phyloP scores from a whole-genome alignment of 2,888 invertebrate genomes.

The Pseudococcus viburni region DNA sequence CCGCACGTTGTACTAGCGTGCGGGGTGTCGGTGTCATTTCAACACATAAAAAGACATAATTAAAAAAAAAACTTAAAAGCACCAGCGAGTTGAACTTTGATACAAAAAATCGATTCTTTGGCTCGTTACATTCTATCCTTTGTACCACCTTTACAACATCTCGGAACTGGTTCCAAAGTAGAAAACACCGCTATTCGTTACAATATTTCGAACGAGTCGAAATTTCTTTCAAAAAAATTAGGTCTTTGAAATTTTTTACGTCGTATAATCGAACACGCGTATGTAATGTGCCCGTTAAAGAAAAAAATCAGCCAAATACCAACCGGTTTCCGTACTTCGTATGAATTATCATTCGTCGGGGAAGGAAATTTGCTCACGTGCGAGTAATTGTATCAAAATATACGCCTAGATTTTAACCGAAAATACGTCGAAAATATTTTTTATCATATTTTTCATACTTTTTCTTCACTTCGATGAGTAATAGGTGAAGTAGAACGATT shows the following conservation, averaged over 20 bases:
- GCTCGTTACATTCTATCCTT: not conserved
- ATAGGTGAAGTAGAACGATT: too few species aligned
- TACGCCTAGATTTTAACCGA: too few species aligned
- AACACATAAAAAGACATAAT: not conserved
- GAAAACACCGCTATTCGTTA: not conserved
- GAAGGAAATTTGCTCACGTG: not conserved
- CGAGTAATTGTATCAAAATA: not conserved
- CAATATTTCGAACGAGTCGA: not conserved
- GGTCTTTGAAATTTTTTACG: slow-evolving; percentile 3
- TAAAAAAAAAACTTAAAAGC: not conserved
- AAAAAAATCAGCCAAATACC: not conserved
- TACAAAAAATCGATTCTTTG: not conserved
- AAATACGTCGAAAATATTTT: too few species aligned
- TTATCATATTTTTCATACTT: too few species aligned
- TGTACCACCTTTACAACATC: not conserved
- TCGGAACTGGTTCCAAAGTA: slow-evolving; percentile 11
- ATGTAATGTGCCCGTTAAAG: not conserved
- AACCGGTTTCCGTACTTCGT: not conserved
- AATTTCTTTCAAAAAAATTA: not conserved
- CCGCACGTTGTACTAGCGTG: not conserved
- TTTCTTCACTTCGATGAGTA: too few species aligned
- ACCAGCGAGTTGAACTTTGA: not conserved
- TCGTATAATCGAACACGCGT: not conserved
- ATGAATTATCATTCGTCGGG: not conserved
- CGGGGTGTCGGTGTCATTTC: not conserved